A percentile compares a stretch with the other conserved stretches of the same genome.
Evolutionary conservation across 2,113 vertebrate genomes (phyloP).

Genomic region (Pomatorhinus ruficollis): DNA sequence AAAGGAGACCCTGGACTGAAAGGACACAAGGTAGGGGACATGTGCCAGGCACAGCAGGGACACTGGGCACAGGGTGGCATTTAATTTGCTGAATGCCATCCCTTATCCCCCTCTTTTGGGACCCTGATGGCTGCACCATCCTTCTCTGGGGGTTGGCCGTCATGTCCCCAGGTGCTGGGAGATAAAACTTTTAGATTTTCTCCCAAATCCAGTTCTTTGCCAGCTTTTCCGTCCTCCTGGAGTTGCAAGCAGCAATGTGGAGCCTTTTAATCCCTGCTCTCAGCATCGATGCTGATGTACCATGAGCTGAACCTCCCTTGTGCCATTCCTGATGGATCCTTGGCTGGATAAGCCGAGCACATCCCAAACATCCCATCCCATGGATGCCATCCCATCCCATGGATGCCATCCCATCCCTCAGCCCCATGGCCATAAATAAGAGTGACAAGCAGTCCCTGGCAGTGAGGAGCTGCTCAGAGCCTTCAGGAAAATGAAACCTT

Average conservation of each 20-base stretch:
- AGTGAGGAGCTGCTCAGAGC: not conserved
- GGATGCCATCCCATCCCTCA: not conserved
- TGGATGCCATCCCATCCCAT: too few species aligned
- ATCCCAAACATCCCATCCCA: not conserved
- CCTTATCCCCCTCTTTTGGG: not conserved
- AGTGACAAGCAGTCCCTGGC: not conserved
- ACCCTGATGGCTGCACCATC: not conserved
- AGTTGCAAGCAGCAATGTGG: not conserved
- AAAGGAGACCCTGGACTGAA: constrained; percentile 75
- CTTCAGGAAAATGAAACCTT: not conserved
- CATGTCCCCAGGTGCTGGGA: accelerated
- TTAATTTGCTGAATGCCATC: not conserved
- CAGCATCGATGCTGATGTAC: not conserved
- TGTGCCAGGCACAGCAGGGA: accelerated
- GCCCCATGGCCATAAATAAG: not conserved
- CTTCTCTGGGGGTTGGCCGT: not conserved
- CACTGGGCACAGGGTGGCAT: not conserved
- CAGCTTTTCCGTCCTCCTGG: not conserved
- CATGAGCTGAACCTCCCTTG: accelerated
- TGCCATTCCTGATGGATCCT: not conserved
- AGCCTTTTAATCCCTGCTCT: not conserved
- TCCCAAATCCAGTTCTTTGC: not conserved
- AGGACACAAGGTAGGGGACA: constrained; percentile 76
- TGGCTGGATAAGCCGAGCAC: not conserved
- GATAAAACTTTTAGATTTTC: not conserved